phyloP scores from a whole-genome alignment of 2,888 invertebrate genomes.

The Exocentrus adspersus region DNA sequence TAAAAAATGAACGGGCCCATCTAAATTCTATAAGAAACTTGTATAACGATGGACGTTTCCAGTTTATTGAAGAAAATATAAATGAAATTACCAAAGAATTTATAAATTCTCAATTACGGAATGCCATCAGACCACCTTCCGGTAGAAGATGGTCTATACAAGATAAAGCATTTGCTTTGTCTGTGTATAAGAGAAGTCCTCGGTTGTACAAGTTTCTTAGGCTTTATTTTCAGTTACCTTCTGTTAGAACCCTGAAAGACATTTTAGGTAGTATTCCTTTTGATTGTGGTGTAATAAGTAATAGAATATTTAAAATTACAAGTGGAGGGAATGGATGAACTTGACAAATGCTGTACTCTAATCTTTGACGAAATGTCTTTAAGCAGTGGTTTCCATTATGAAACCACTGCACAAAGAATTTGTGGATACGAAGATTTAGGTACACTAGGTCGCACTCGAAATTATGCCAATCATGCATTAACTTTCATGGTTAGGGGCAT shows the following conservation, averaged over 20 bases:
- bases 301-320: slow-evolving; percentile 31
- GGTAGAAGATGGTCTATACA: slow-evolving; percentile 36
- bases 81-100: no score
- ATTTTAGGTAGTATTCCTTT: slow-evolving; percentile 41
- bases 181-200: slow-evolving; percentile 44
- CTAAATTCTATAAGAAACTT: no score
- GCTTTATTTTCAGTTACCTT: slow-evolving; percentile 40
- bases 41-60: no score
- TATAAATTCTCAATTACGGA: no score
- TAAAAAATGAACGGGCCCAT: no score
- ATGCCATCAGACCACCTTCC: slow-evolving; percentile 15
- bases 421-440: slow-evolving; percentile 44
- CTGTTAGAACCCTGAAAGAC: slow-evolving; percentile 37
- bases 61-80: no score
- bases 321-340: slow-evolving; percentile 33
- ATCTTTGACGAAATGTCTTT: slow-evolving; percentile 46
- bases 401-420: slow-evolving; percentile 27
- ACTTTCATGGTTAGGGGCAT: slow-evolving; percentile 25
- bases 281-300: slow-evolving; percentile 37
- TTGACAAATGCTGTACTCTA: slow-evolving; percentile 37
- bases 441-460: slow-evolving; percentile 19
- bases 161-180: slow-evolving; percentile 43
- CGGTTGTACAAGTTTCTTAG: slow-evolving; percentile 39
- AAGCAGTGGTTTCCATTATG: slow-evolving; percentile 35
- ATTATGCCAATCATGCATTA: slow-evolving; percentile 22